Evolutionary conservation across 2,888 invertebrate species (phyloP).

Genomic region (Drosophila subsilvestris): DNA sequence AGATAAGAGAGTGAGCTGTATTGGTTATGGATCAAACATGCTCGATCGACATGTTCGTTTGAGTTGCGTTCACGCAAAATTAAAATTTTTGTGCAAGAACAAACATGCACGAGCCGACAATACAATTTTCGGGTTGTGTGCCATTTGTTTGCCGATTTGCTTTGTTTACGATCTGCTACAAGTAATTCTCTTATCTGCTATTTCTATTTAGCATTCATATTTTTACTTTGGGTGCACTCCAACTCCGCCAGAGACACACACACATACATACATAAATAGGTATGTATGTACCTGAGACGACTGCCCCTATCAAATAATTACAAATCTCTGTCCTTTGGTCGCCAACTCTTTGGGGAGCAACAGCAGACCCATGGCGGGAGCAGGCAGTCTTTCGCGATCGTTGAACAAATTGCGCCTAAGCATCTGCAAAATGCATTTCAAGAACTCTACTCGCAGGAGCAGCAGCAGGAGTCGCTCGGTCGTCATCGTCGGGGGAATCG

Average conservation of each 20-base stretch:
- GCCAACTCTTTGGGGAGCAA: background rate
- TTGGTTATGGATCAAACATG: background rate
- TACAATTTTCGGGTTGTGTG: no score
- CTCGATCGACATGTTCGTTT: background rate
- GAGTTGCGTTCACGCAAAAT: background rate
- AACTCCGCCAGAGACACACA: background rate
- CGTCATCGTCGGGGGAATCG: conserved; percentile 65
- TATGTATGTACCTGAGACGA: no score
- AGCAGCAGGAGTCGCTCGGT: conserved; percentile 3
- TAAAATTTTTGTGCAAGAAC: background rate
- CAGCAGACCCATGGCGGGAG: no score
- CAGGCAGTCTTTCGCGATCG: background rate
- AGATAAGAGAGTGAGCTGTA: background rate
- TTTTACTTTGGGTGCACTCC: background rate
- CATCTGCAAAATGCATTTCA: conserved; percentile 57
- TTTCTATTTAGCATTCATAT: no score
- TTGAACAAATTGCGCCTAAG: conserved; percentile 65
- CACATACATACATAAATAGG: background rate
- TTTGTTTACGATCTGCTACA: no score
- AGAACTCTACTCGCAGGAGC: conserved; percentile 5
- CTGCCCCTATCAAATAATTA: background rate
- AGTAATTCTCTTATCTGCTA: no score
- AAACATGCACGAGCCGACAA: no score
- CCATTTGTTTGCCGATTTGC: no score
- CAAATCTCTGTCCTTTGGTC: background rate